These are phyloP conservation scores for Uropsilus gracilis DNA, from an alignment of 2,113 vertebrate genomes.

Conservation along the genomic window DNA sequence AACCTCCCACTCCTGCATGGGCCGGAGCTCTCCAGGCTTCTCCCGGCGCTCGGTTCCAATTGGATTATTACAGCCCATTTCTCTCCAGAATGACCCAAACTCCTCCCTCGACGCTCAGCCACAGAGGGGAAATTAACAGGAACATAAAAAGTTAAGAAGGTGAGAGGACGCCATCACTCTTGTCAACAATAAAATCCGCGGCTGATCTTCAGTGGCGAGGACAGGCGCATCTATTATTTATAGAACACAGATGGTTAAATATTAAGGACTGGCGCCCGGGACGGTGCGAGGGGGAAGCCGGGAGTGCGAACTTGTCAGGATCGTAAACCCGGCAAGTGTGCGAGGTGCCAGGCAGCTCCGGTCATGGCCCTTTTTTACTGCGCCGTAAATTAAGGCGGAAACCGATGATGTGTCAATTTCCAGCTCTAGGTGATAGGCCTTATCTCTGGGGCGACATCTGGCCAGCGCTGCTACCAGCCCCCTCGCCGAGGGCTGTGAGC, in stretches of 20 bases:
- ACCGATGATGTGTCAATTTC: slow-evolving; percentile 32
- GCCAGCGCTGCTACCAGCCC: not conserved
- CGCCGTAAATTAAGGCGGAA: slow-evolving; percentile 66
- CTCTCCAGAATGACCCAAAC: slow-evolving; percentile 41
- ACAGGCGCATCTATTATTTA: slow-evolving; percentile 83
- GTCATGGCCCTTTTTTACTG: slow-evolving; percentile 63
- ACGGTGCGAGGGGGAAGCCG: slow-evolving; percentile 80
- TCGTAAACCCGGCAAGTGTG: slow-evolving; percentile 63
- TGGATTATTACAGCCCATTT: slow-evolving; percentile 25
- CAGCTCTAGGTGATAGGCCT: slow-evolving; percentile 39
- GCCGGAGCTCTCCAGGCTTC: slow-evolving; percentile 3
- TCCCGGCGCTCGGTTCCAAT: not conserved
- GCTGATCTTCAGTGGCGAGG: slow-evolving; percentile 79
- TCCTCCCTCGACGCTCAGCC: slow-evolving; percentile 57
- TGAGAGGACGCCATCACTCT: slow-evolving; percentile 78
- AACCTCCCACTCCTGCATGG: not conserved
- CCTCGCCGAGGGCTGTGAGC: not conserved
- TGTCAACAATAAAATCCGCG: slow-evolving; percentile 84
- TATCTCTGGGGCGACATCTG: slow-evolving; percentile 12
- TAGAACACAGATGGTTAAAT: slow-evolving; percentile 83
- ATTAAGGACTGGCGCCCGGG: slow-evolving; percentile 84
- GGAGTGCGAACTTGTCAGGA: slow-evolving; percentile 76
- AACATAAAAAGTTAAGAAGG: slow-evolving; percentile 82
- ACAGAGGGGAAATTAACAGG: slow-evolving; percentile 81
- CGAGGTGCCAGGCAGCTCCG: slow-evolving; percentile 63